These are phyloP conservation scores for Papilio glaucus DNA, from an alignment of 1,140 invertebrate genomes.

Conservation along the genomic window DNA sequence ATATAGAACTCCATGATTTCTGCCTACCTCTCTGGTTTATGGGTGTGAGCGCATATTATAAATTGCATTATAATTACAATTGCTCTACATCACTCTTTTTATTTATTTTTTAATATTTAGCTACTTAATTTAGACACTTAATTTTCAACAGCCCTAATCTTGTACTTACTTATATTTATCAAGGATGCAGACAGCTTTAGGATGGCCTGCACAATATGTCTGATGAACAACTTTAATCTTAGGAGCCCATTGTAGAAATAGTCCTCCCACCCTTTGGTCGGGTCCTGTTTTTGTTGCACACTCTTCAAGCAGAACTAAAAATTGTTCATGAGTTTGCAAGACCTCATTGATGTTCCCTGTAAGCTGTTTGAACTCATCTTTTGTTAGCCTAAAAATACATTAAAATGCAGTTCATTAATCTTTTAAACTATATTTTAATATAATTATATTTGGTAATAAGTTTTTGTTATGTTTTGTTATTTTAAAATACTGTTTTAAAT, in stretches of 20 bases:
- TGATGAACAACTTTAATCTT: conserved; percentile 94
- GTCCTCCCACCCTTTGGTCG: conserved; percentile 94
- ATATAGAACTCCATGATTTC: no score
- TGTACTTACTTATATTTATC: conserved; percentile 94
- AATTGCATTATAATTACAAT: no score
- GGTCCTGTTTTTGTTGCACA: conserved; percentile 86
- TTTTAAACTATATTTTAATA: no score
- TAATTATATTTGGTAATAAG: neutral
- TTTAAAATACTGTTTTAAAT: no score
- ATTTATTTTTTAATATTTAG: no score
- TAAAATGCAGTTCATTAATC: neutral
- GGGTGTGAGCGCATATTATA: no score
- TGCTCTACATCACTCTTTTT: no score
- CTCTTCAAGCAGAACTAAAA: conserved; percentile 91
- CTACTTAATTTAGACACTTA: no score
- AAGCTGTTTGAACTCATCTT: conserved; percentile 93
- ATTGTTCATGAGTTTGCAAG: conserved; percentile 91
- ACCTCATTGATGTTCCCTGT: conserved; percentile 95
- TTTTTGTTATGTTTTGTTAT: no score
- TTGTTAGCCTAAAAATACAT: conserved; percentile 87
- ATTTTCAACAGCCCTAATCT: no score
- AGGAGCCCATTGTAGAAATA: conserved; percentile 94
- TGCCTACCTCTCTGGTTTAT: no score
- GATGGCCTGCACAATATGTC: conserved; percentile 95
- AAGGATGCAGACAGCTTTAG: conserved; percentile 94